These are phyloP conservation scores for Sitta carolinensis DNA, from an alignment of 2,797 vertebrate species.

Conservation along the genomic window DNA sequence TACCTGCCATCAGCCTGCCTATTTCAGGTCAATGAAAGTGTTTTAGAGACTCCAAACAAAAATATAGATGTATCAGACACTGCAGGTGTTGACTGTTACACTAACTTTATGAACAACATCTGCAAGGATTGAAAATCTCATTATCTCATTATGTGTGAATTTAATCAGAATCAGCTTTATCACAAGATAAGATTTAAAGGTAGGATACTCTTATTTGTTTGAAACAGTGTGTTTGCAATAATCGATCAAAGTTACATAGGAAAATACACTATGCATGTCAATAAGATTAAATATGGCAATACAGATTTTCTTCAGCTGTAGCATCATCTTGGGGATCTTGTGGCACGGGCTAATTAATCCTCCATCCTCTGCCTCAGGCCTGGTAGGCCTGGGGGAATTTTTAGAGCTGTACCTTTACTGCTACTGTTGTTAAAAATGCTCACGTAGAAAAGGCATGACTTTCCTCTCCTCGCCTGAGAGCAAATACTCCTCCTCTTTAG, in stretches of 20 bases:
- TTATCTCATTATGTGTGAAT: neutral
- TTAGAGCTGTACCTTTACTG: neutral
- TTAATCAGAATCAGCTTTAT: conserved; percentile 26
- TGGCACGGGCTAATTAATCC: conserved; percentile 22
- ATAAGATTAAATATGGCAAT: neutral
- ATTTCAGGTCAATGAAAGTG: neutral
- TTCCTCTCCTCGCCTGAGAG: neutral
- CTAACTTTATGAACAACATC: neutral
- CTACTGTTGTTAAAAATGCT: neutral
- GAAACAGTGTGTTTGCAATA: neutral
- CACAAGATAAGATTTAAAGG: neutral
- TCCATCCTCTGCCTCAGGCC: neutral
- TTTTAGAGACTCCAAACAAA: neutral
- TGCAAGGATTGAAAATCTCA: neutral
- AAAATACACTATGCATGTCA: neutral
- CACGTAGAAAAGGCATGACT: neutral
- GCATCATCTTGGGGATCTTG: neutral
- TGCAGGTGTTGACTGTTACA: neutral
- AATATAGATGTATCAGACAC: neutral
- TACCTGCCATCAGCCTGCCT: neutral
- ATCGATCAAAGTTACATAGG: neutral
- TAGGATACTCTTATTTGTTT: neutral
- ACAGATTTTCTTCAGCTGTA: conserved; percentile 21
- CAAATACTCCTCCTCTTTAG: neutral
- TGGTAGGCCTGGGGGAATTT: neutral